These are phyloP conservation scores for Oreochromis mossambicus DNA, from an alignment of 2,797 vertebrate species.

Conservation along the genomic window DNA sequence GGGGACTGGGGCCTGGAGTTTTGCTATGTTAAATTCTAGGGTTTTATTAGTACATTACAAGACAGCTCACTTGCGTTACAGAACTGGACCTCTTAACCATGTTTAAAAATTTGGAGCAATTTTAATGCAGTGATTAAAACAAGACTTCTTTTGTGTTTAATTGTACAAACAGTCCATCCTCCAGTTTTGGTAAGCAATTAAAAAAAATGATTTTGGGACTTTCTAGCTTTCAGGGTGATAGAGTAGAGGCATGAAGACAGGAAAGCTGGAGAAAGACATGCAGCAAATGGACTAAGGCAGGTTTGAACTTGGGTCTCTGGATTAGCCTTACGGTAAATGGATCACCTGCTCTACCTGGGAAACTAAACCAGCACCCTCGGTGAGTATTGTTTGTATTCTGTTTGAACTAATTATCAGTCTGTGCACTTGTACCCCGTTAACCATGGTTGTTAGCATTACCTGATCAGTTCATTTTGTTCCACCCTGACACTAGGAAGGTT, in stretches of 20 bases:
- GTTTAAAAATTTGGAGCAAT: neutral
- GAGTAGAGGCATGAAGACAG: neutral
- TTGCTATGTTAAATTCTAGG: neutral
- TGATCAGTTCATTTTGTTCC: neutral
- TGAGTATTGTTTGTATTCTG: rapidly evolving
- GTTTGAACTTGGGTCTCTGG: neutral
- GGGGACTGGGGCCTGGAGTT: neutral
- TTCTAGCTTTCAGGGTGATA: neutral
- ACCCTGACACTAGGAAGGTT: neutral
- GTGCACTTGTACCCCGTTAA: neutral
- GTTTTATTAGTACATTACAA: neutral
- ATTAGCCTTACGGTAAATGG: neutral
- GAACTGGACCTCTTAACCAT: neutral
- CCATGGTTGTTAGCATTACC: neutral
- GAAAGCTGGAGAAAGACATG: neutral
- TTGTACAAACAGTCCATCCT: neutral
- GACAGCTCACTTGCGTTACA: neutral
- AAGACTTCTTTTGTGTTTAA: neutral
- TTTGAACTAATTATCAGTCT: neutral
- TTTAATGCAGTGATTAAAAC: neutral
- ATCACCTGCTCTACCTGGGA: neutral
- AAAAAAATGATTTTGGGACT: neutral
- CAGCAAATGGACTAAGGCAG: neutral
- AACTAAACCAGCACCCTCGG: neutral
- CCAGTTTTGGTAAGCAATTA: neutral